Base-by-base conservation (phyloP, 2,888 invertebrate genomes). In the Mellilla xanthometata region DNA sequence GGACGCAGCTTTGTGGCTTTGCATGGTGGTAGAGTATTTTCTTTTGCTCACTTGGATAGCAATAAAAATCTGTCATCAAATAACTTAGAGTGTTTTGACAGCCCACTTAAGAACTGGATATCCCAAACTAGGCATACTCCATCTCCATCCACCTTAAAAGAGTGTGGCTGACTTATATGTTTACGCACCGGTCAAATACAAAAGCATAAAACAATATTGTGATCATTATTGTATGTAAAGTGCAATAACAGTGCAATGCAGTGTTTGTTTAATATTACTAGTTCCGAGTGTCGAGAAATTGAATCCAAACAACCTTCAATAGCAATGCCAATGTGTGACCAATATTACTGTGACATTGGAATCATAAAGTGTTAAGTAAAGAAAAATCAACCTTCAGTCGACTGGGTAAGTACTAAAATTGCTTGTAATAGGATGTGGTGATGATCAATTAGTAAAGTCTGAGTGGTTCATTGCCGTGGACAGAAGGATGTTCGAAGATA, bases 401-500 rank as follows among this genome's bases (percentile, higher is more conserved):
- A 32, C 6, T n/a, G 1, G 19, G 46, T 46, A 46, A 46, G 46
- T 36, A 4, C 23, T 22, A 11, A 27, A 11, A 10, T 40, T 7
- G 7, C 1, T 12, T 35, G 26, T 28, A 26, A 19, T 23, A 22
- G n/a, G n/a, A n/a, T n/a, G n/a, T n/a, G n/a, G n/a, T n/a, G n/a
- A 9, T 39, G 43, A 35, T 48, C 45, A 34, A 42, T 47, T 44
- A 39, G 34, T 12, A 10, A 35, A 12, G 34, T 19, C 15, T 46
- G 22, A 34, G 34, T 39, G 29, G 39, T 10, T n/a, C 9, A 32
- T 28, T n/a, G 26, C 10, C 43, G 13, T 3, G 15, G 38, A 45
- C 13, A 2, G 8, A 7, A 24, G 2, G 8, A 1, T 19, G 15
- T 19, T 19, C 6, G 15, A 5, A 19, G 4, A 3, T 19, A 19